Conservation (phyloP, 1,140 invertebrate species). For the Lineus longissimus region DNA sequence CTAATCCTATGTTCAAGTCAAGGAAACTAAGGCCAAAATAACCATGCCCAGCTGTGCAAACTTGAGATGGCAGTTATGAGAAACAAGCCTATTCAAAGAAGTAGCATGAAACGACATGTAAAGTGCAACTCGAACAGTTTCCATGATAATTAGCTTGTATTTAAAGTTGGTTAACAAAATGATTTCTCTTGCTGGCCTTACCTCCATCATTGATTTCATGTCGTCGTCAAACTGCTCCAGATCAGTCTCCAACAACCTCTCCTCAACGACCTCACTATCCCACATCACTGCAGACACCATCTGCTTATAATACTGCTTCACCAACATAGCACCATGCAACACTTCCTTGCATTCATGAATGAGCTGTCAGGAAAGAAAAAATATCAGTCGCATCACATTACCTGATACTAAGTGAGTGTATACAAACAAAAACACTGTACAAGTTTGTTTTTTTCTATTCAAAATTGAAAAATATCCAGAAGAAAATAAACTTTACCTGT, state of each 20-base stretch:
- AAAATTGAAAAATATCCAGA: no score
- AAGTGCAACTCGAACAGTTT: no score
- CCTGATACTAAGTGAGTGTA: no score
- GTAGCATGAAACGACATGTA: no score
- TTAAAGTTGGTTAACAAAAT: no score
- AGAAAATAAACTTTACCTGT: conserved; percentile 60
- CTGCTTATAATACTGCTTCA: conserved; percentile 66
- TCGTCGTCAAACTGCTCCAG: conserved; percentile 73
- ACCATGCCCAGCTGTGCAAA: neutral
- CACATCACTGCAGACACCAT: conserved; percentile 67
- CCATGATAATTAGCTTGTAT: no score
- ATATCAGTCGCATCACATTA: no score
- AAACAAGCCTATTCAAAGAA: no score
- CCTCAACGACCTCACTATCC: conserved; percentile 55
- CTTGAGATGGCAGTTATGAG: no score
- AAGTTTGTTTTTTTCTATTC: no score
- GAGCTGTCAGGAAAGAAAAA: conserved; percentile 57
- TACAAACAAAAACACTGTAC: no score
- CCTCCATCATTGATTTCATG: conserved; percentile 64
- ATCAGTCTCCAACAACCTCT: conserved; percentile 57
- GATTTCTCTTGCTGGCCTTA: no score
- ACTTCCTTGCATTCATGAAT: conserved; percentile 85
- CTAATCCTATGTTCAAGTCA: neutral
- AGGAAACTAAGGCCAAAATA: neutral
- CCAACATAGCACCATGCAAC: conserved; percentile 70